A percentile compares a stretch with the other conserved stretches of the same genome.
These are phyloP conservation scores for Anoplius nigerrimus DNA, from an alignment of 2,888 invertebrate species.

Conservation along the genomic window DNA sequence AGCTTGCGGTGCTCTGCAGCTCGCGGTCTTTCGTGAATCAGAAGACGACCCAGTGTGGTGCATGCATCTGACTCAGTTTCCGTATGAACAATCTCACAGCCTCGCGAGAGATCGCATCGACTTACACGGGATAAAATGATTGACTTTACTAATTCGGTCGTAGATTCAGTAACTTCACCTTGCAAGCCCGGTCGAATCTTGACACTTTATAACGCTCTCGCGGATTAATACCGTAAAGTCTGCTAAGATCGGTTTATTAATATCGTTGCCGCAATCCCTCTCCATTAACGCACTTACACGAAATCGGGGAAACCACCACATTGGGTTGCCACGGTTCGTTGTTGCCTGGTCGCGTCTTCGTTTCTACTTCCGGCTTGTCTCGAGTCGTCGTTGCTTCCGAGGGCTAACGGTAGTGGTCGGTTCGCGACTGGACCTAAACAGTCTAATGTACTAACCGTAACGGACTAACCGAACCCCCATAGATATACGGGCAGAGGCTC, in stretches of 20 bases:
- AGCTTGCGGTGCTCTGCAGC: constrained; percentile 34
- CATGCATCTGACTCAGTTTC: not conserved
- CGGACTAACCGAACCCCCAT: constrained; percentile 79
- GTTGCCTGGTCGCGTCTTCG: constrained; percentile 11
- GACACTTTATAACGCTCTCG: too few species aligned
- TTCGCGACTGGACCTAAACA: constrained; percentile 34
- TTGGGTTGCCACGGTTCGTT: constrained; percentile 51
- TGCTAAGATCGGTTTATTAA: constrained; percentile 3
- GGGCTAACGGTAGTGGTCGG: constrained; percentile 61
- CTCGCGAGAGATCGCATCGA: too few species aligned
- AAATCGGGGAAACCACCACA: constrained; percentile 51
- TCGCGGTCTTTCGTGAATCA: constrained; percentile 6
- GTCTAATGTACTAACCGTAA: constrained; percentile 76
- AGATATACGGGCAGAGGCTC: constrained; percentile 92
- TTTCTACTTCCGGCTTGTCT: constrained; percentile 1
- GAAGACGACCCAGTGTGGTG: constrained; percentile 33
- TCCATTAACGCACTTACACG: constrained; percentile 20
- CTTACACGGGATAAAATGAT: too few species aligned
- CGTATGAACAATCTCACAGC: too few species aligned
- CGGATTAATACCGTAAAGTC: not conserved
- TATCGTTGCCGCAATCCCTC: constrained; percentile 13
- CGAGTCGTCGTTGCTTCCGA: constrained; percentile 55
- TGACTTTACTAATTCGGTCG: too few species aligned
- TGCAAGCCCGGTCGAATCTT: too few species aligned
- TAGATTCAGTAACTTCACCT: too few species aligned